phyloP scores from a whole-genome alignment of 2,113 vertebrate species.

The Apus apus region DNA sequence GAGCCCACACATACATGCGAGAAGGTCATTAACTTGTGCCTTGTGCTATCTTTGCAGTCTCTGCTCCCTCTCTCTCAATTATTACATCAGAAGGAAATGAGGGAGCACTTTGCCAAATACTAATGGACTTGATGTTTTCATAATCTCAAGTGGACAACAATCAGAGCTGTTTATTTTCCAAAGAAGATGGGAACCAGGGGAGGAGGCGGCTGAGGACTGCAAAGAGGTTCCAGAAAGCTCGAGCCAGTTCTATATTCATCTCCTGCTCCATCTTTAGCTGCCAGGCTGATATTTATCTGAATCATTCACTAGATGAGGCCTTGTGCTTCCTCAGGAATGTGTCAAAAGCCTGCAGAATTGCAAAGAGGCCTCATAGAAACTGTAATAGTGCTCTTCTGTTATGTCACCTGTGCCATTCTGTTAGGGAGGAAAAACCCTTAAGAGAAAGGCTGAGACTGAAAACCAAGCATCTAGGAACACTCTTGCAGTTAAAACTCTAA shows the following conservation, averaged over 20 bases:
- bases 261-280: constrained; percentile 16
- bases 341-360: neutral
- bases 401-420: neutral
- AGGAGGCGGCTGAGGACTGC: constrained; percentile 35
- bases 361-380: neutral
- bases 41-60: constrained; percentile 58
- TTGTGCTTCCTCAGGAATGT: constrained; percentile 13
- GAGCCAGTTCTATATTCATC: constrained; percentile 36
- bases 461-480: neutral
- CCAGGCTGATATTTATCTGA: constrained; percentile 24
- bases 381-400: neutral
- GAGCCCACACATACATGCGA: constrained; percentile 61
- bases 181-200: constrained; percentile 44
- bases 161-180: constrained; percentile 67
- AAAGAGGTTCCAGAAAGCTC: constrained; percentile 29
- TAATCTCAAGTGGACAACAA: constrained; percentile 66
- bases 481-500: neutral
- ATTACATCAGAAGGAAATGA: constrained; percentile 59
- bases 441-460: neutral
- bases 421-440: neutral
- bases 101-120: constrained; percentile 64
- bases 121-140: constrained; percentile 66
- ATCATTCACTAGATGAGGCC: neutral
- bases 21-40: constrained; percentile 65
- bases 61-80: constrained; percentile 40